A percentile compares a stretch with the other conserved stretches of the same genome.
phyloP scores from a whole-genome alignment of 1,140 invertebrate species.

The Condylostylus longicornis region DNA sequence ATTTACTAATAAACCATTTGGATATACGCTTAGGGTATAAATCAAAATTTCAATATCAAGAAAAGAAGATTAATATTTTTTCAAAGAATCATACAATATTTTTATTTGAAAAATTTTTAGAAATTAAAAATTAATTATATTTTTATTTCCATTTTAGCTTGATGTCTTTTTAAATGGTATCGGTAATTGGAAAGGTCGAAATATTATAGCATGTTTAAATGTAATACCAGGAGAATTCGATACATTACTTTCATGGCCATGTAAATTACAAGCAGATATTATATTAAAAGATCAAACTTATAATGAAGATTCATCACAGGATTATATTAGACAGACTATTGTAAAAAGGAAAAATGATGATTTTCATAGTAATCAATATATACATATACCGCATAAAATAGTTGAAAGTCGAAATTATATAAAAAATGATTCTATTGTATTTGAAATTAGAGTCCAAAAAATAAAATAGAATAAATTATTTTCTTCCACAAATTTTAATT shows the following conservation, averaged over 20 bases:
- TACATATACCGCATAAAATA: conserved; percentile 54
- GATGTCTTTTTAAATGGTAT: conserved; percentile 52
- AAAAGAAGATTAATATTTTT: background rate
- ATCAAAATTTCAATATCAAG: background rate
- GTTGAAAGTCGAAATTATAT: conserved; percentile 48
- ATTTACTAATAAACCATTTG: conserved; percentile 50
- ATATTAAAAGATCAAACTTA: conserved; percentile 44
- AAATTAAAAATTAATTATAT: background rate
- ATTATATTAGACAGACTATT: conserved; percentile 34
- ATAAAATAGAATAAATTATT: conserved; percentile 1
- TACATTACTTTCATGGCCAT: conserved; percentile 51
- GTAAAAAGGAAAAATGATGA: conserved; percentile 35
- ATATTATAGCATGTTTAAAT: conserved; percentile 47
- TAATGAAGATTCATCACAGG: conserved; percentile 31
- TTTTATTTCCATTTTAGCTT: conserved; percentile 32
- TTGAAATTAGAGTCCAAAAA: conserved; percentile 42
- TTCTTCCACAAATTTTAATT: no score
- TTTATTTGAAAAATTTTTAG: background rate
- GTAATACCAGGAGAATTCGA: conserved; percentile 52
- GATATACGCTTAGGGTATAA: conserved; percentile 50
- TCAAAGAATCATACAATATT: background rate
- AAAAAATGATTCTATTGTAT: conserved; percentile 45
- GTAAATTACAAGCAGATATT: conserved; percentile 42
- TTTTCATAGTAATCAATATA: conserved; percentile 45
- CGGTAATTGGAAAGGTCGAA: conserved; percentile 54